Evolutionary conservation across 2,888 invertebrate genomes (phyloP), one percentile per base, ranked within the genome.

Genomic region (Drosophila diplacantha): DNA sequence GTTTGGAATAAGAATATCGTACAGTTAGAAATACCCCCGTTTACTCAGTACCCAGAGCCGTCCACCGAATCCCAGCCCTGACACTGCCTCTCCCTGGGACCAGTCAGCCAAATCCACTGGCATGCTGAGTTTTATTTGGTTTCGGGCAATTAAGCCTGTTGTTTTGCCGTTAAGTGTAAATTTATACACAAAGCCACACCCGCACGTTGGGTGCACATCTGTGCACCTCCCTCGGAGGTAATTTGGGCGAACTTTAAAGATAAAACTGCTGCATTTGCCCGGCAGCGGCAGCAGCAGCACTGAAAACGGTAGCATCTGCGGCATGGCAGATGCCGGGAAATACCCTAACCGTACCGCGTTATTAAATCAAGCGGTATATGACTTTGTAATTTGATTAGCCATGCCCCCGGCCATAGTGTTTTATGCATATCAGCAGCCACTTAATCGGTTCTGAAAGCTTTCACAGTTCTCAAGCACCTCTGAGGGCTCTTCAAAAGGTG

Each of bases 131-230:
- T 70, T 75, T 72, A 69, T 70, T 77, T 56, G 60, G 65, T 70
- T 77, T 75, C 62, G 71, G 74, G 73, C 75, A 82, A 82, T 78
- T 78, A 78, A 75, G 81, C 78, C 63, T 69, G 67, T 61, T 78
- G 60, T 67, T 78, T 71, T 62, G 69, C 71, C 65, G 76, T 79
- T 78, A 71, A 74, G 76, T 71, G 73, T 64, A 66, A 72, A 80
- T 66, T 70, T 64, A 64, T 65, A 62, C 61, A 60, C 56, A 64
- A 32, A 53, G 51, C 49, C 43, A 35, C 53, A 57, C 54, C 32
- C 53, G 31, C 52, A 53, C 46, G 12, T 29, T 41, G 57, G 46
- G 5, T 51, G 18, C 41, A 54, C 39, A 39, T 67, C 69, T 61
- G 66, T 66, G 34, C 38, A 35, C 56, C 37, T 38, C 38, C 29